Evolutionary conservation across 2,797 vertebrate genomes (phyloP).

Genomic region (Lutjanus campechanus): DNA sequence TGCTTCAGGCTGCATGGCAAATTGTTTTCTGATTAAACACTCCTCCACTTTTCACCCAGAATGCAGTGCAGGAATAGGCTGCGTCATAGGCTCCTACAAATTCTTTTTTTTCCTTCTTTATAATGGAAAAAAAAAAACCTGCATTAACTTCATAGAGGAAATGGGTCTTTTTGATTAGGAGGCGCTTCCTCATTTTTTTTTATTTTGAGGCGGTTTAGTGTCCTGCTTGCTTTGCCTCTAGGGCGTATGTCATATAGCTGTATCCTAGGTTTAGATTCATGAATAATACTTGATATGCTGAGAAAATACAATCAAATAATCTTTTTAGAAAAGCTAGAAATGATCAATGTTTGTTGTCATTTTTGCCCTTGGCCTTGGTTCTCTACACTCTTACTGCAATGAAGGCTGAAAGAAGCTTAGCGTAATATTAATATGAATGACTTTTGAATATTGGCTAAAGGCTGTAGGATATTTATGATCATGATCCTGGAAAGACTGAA

Average conservation of each 20-base stretch:
- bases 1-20: slow-evolving; percentile 42
- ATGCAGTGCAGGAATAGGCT: slow-evolving; percentile 6
- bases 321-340: not conserved
- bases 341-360: slow-evolving; percentile 23
- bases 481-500: not conserved
- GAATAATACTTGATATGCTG: slow-evolving; percentile 11
- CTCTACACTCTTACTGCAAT: slow-evolving; percentile 11
- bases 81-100: not conserved
- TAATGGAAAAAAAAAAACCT: not conserved
- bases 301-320: slow-evolving; percentile 24
- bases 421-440: slow-evolving; percentile 16
- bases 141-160: not conserved
- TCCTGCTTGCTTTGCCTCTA: slow-evolving; percentile 12
- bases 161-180: not conserved
- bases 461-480: slow-evolving; percentile 15
- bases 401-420: slow-evolving; percentile 17
- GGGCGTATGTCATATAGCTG: not conserved
- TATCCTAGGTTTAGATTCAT: slow-evolving; percentile 24
- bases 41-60: slow-evolving; percentile 30
- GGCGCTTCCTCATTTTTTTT: slow-evolving; percentile 1
- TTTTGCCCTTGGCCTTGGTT: slow-evolving; percentile 8
- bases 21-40: slow-evolving; percentile 58
- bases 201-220: not conserved
- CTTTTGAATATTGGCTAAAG: slow-evolving; percentile 26
- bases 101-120: not conserved